A percentile compares a stretch with the other conserved stretches of the same genome.
These are phyloP conservation scores for Coregonus sp. DNA, from an alignment of 2,797 vertebrate species.

Conservation along the genomic window DNA sequence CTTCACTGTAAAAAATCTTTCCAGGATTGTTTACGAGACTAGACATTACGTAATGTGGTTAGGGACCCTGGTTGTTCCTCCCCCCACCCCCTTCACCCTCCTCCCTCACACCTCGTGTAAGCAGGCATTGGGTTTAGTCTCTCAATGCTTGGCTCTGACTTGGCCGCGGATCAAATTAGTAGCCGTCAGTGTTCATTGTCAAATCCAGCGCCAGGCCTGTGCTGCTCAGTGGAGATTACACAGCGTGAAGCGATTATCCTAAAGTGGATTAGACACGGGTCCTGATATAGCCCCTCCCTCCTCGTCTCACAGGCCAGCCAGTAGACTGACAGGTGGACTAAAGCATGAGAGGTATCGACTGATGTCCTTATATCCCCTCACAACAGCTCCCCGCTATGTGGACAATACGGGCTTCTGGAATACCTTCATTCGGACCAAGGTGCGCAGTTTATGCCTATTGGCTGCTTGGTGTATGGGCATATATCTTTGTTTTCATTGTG, in stretches of 20 bases:
- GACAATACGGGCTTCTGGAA: not conserved
- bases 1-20: not conserved
- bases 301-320: not conserved
- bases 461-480: not conserved
- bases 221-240: conserved; percentile 23
- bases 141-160: not conserved
- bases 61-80: not conserved
- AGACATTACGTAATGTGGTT: not conserved
- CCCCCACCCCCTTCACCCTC: not conserved
- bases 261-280: conserved; percentile 28
- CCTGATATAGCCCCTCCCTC: conserved; percentile 15
- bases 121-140: not conserved
- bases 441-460: conserved; percentile 9
- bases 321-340: conserved; percentile 5
- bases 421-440: not conserved
- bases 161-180: conserved; percentile 14
- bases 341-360: not conserved
- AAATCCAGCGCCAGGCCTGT: conserved; percentile 7
- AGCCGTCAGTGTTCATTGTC: conserved; percentile 20
- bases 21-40: not conserved
- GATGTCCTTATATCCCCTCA: not conserved
- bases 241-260: conserved; percentile 21
- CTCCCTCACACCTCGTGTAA: not conserved
- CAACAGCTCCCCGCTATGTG: not conserved
- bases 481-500: not conserved